These are phyloP conservation scores for Poecilia latipinna DNA, from an alignment of 2,113 vertebrate species.

Conservation along the genomic window DNA sequence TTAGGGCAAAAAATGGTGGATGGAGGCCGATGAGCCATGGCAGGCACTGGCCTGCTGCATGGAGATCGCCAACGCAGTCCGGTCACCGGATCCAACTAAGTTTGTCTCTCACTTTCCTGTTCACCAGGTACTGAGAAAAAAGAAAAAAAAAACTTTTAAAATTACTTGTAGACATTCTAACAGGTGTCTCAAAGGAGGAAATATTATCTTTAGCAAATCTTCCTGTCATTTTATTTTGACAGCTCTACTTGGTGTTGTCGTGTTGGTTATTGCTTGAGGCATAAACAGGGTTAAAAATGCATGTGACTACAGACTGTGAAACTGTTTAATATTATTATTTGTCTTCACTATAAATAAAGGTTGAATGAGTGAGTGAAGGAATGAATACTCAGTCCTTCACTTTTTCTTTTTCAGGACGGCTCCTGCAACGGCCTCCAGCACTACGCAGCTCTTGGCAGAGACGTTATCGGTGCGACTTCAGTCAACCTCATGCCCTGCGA, in stretches of 20 bases:
- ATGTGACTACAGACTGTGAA: too few species aligned
- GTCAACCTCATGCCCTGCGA: slow-evolving; percentile 89
- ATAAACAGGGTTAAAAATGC: too few species aligned
- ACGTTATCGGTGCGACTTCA: slow-evolving; percentile 87
- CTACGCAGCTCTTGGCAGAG: slow-evolving; percentile 92
- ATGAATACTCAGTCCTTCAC: background rate
- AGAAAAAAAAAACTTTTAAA: background rate
- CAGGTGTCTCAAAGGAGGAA: too few species aligned
- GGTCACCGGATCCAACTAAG: slow-evolving; percentile 80
- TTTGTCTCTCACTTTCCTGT: slow-evolving; percentile 92
- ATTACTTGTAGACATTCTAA: background rate
- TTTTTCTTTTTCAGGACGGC: slow-evolving; percentile 84
- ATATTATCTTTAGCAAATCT: background rate
- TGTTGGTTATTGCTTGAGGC: too few species aligned
- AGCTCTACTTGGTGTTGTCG: background rate
- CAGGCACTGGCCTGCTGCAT: slow-evolving; percentile 93
- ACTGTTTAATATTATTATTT: too few species aligned
- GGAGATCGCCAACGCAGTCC: slow-evolving; percentile 87
- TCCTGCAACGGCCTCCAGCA: slow-evolving; percentile 98
- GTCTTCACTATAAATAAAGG: too few species aligned
- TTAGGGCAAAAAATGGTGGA: slow-evolving; percentile 96
- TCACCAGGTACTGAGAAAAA: slow-evolving; percentile 85
- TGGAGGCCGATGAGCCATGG: slow-evolving; percentile 92
- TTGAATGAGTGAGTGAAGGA: too few species aligned
- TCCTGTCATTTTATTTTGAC: background rate